phyloP scores from a whole-genome alignment of 2,797 vertebrate species.

The Mallotus villosus region DNA sequence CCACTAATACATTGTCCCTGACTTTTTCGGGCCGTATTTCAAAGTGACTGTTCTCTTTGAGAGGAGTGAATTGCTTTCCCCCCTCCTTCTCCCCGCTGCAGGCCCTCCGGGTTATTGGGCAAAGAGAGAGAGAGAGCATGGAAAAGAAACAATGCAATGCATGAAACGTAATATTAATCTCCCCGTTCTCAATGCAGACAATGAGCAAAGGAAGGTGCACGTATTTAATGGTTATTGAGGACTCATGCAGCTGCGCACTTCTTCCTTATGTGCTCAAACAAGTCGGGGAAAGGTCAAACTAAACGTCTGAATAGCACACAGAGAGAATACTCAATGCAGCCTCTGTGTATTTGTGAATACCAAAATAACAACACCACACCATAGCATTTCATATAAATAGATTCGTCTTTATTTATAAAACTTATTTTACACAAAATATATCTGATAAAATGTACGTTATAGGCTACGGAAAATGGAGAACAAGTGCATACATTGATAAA shows the following conservation, averaged over 20 bases:
- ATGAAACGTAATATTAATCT: conserved; percentile 80
- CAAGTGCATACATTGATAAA: conserved; percentile 89
- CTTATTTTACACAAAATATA: conserved; percentile 86
- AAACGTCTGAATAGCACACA: conserved; percentile 54
- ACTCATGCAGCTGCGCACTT: conserved; percentile 69
- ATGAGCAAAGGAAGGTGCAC: conserved; percentile 65
- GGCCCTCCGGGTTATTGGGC: conserved; percentile 58
- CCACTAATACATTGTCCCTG: conserved; percentile 65
- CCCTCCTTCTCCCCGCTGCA: conserved; percentile 32
- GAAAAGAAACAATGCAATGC: conserved; percentile 72
- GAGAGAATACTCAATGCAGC: conserved; percentile 56
- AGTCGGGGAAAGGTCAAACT: conserved; percentile 67
- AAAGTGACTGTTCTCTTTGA: conserved; percentile 68
- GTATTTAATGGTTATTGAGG: conserved; percentile 70
- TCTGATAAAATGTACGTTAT: conserved; percentile 85
- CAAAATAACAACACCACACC: conserved; percentile 35
- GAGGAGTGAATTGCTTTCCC: conserved; percentile 59
- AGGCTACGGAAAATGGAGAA: conserved; percentile 73
- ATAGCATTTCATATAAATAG: conserved; percentile 80
- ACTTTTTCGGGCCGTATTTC: conserved; percentile 72
- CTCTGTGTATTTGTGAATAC: conserved; percentile 30
- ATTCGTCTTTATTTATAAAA: conserved; percentile 85
- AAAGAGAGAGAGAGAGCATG: conserved; percentile 56
- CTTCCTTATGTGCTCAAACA: conserved; percentile 56
- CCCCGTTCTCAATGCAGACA: conserved; percentile 65